phyloP scores from a whole-genome alignment of 2,113 vertebrate genomes.

The Cololabis saira region DNA sequence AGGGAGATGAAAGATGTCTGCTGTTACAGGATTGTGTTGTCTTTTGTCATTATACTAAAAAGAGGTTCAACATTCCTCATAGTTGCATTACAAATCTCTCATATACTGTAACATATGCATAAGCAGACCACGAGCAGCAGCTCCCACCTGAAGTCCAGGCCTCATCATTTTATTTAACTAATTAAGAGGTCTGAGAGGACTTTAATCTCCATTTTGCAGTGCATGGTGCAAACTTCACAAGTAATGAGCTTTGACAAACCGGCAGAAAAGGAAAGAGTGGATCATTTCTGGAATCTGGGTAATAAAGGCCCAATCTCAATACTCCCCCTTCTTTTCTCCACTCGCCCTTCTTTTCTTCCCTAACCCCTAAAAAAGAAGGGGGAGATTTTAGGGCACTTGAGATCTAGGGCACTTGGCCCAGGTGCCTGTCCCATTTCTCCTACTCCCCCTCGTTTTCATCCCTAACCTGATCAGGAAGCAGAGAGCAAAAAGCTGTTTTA shows the following conservation, averaged over 20 bases:
- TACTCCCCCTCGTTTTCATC: too few relatives aligned
- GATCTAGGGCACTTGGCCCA: too few relatives aligned
- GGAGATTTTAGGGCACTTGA: too few relatives aligned
- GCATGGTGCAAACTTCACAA: conserved; percentile 28
- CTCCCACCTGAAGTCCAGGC: conserved; percentile 11
- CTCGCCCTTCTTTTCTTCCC: too few relatives aligned
- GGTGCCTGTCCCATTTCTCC: too few relatives aligned
- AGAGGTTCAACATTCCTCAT: background rate
- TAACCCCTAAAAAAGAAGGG: too few relatives aligned
- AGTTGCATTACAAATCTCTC: background rate
- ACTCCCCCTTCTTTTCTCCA: too few relatives aligned
- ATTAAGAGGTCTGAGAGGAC: conserved; percentile 34
- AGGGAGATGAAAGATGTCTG: too few relatives aligned
- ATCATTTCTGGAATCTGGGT: conserved; percentile 17
- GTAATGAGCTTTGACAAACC: conserved; percentile 41
- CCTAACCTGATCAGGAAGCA: too few relatives aligned
- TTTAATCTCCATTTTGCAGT: conserved; percentile 23
- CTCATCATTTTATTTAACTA: conserved; percentile 43
- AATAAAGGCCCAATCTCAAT: too few relatives aligned
- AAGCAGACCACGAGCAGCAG: background rate
- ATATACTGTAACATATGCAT: conserved; percentile 8
- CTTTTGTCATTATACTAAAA: background rate
- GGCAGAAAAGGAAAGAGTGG: conserved; percentile 19
- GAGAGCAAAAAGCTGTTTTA: too few relatives aligned
- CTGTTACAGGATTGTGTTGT: too few relatives aligned